These are phyloP conservation scores for Mareca strepera DNA, from an alignment of 2,797 vertebrate species.

Conservation along the genomic window DNA sequence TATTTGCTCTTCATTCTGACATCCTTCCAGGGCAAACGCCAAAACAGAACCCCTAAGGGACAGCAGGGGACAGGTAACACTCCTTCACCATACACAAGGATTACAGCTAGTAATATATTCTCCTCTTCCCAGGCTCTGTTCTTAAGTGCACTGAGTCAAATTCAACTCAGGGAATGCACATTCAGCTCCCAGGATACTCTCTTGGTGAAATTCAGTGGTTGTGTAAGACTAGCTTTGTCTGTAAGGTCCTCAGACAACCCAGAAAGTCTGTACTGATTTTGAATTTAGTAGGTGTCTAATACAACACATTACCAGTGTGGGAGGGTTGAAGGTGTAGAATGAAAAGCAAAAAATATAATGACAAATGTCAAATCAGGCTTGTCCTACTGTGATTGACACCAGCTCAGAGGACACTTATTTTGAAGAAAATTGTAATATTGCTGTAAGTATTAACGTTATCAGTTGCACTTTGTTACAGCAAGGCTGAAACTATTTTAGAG, in stretches of 20 bases:
- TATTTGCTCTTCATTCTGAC: not conserved
- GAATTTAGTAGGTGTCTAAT: slow-evolving; percentile 16
- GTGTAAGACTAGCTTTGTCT: not conserved
- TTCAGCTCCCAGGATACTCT: not conserved
- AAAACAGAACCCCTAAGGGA: not conserved
- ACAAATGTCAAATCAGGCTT: not conserved
- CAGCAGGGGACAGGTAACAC: not conserved
- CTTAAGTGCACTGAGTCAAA: not conserved
- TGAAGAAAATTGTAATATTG: not conserved
- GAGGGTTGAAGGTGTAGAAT: not conserved
- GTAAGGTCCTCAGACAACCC: not conserved
- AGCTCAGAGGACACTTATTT: not conserved
- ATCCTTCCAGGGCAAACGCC: not conserved
- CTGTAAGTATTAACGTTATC: not conserved
- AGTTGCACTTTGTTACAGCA: not conserved
- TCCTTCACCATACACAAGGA: not conserved
- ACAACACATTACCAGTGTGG: not conserved
- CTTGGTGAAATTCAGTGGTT: not conserved
- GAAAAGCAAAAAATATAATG: not conserved
- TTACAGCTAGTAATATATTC: not conserved
- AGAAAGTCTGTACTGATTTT: slow-evolving; percentile 1
- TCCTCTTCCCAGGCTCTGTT: not conserved
- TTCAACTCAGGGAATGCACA: not conserved
- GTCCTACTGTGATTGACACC: not conserved
- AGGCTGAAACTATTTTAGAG: not conserved